These are phyloP conservation scores for Pogonophryne albipinna DNA, from an alignment of 2,797 vertebrate genomes.

Conservation along the genomic window DNA sequence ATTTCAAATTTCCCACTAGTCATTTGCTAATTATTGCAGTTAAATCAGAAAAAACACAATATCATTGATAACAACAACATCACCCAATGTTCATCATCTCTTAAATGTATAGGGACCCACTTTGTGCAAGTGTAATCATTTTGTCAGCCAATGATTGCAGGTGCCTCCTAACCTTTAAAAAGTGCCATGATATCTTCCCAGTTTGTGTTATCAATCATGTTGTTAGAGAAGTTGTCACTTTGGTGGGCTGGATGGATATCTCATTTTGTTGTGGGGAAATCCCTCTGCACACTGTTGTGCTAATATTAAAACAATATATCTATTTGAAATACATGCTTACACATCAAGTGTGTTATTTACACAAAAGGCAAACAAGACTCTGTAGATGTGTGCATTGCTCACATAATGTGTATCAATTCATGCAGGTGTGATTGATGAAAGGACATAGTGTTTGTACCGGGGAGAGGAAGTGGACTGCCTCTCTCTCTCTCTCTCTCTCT, in stretches of 20 bases:
- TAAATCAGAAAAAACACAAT: slow-evolving; percentile 11
- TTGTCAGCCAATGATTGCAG: slow-evolving; percentile 47
- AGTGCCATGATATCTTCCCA: slow-evolving; percentile 43
- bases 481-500: slow-evolving; percentile 9
- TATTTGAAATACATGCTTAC: slow-evolving; percentile 15
- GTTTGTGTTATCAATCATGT: slow-evolving; percentile 65
- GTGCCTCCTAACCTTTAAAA: slow-evolving; percentile 57
- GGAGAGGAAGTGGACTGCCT: slow-evolving; percentile 77
- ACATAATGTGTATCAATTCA: slow-evolving; percentile 19
- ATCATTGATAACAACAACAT: slow-evolving; percentile 10
- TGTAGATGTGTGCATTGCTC: slow-evolving; percentile 68
- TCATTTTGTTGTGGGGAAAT: slow-evolving; percentile 48
- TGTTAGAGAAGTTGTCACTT: slow-evolving; percentile 56
- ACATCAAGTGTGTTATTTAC: background rate
- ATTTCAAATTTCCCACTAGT: slow-evolving; percentile 12
- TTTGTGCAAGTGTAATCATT: slow-evolving; percentile 58
- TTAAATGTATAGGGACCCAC: slow-evolving; percentile 29
- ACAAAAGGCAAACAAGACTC: background rate
- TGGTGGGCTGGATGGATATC: slow-evolving; percentile 49
- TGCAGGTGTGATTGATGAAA: slow-evolving; percentile 91
- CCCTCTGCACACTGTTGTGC: slow-evolving; percentile 10
- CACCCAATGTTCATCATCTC: slow-evolving; percentile 19
- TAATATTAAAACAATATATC: slow-evolving; percentile 29
- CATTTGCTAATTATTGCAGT: slow-evolving; percentile 9
- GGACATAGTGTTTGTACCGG: slow-evolving; percentile 93